These are phyloP conservation scores for Herpailurus yagouaroundi DNA, from an alignment of 2,113 vertebrate genomes.

Conservation along the genomic window DNA sequence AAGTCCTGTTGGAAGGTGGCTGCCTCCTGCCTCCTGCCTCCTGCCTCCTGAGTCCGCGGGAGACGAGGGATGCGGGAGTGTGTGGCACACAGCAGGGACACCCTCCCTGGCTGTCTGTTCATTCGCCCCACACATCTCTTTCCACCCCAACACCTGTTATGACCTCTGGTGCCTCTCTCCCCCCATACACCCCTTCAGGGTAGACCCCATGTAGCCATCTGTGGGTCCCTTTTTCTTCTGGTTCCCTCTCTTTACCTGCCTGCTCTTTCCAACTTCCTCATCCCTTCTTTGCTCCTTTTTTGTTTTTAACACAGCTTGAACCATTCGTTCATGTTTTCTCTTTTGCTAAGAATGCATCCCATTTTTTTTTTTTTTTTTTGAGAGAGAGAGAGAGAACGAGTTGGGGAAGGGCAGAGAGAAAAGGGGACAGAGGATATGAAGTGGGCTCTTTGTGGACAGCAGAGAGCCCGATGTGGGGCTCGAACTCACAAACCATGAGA, in stretches of 20 bases:
- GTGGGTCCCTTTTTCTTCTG: background rate
- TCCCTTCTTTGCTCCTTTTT: background rate
- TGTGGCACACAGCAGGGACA: too few relatives aligned
- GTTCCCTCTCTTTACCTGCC: background rate
- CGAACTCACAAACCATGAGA: too few relatives aligned
- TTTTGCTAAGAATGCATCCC: background rate
- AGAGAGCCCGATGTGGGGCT: too few relatives aligned
- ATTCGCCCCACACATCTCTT: background rate
- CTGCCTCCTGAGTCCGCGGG: background rate
- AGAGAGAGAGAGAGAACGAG: too few relatives aligned
- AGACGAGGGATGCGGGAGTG: background rate
- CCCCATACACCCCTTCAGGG: background rate
- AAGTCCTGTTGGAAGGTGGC: background rate
- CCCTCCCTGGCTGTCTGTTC: background rate
- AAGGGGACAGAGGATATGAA: too few relatives aligned
- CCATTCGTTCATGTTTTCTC: background rate
- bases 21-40: background rate
- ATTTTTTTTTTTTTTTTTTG: background rate
- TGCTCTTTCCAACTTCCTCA: background rate
- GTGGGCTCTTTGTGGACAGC: too few relatives aligned
- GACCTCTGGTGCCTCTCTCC: accelerated
- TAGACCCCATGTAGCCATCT: background rate
- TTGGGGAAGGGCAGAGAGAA: too few relatives aligned
- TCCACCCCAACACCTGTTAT: too few relatives aligned
- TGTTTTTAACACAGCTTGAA: background rate